Base-by-base conservation (phyloP, 1,140 invertebrate genomes). In the Argopecten irradians region DNA sequence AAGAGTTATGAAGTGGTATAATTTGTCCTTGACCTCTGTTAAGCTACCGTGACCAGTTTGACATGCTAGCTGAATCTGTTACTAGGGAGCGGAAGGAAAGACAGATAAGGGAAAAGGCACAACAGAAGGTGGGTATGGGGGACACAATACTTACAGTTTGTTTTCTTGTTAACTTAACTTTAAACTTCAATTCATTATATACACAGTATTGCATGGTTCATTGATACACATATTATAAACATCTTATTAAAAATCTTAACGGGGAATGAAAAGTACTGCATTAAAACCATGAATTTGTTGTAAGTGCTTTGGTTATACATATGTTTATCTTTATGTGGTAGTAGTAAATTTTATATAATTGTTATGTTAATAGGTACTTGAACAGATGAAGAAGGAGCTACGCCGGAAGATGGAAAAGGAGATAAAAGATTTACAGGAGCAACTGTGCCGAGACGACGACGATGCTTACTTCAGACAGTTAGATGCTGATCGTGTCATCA, bases 381-480 rank as follows among this genome's bases (percentile, higher is more conserved):
- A 92, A 11, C 87, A 93, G 82, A 94, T 95, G 94, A 95, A 95
- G 90, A 92, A 92, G 89, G 94, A 95, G 82, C 88, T 95, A n/a
- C 92, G 95, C 7, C 92, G 93, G 89, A 95, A 95, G 90, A 94
- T 95, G 93, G 95, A 95, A 88, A 88, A 87, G n/a, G 95, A 95
- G 84, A 95, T 95, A 39, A 88, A 90, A 43, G 88, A 93, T 34
- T 93, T 95, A 71, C 95, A 95, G 90, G 92, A 94, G n/a, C 94
- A 95, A 82, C 86, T 95, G 35, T 92, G 92, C 16, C 89, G 92
- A 43, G 94, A 95, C 91, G 95, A 95, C 71, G 95, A 95, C 90
- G 94, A 95, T 90, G 91, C 91, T 13, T 94, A 95, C 88, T 95
- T 94, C 91, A 85, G 95, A 71, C 93, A 95, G 87, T 89, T 95